Evolutionary conservation across 1,140 invertebrate species (phyloP).

Genomic region (Caenorhabditis inopinata): DNA sequence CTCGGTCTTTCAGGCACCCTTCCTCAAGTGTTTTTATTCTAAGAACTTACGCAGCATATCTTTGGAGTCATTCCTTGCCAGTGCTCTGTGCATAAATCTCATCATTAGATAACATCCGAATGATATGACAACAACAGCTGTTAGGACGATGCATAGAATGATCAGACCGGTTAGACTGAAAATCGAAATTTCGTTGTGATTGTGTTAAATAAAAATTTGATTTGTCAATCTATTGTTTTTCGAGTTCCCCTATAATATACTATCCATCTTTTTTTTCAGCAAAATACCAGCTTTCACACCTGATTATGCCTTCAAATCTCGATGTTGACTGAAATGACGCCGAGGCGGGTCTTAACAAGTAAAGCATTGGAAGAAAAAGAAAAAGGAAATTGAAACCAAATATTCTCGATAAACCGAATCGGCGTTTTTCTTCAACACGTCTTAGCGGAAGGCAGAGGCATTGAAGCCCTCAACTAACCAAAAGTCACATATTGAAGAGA

Average conservation of each 20-base stretch:
- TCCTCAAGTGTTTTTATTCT: background rate
- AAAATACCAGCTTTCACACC: background rate
- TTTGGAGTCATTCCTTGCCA: conserved; percentile 29
- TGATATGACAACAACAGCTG: conserved; percentile 29
- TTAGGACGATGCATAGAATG: conserved; percentile 32
- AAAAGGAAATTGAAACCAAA: background rate
- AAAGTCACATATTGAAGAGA: background rate
- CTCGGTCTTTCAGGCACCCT: background rate
- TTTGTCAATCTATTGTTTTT: no score
- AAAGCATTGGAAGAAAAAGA: conserved; percentile 2
- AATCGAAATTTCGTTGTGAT: background rate
- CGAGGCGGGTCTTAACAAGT: background rate
- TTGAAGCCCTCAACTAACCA: background rate
- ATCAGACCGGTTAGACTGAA: conserved; percentile 36
- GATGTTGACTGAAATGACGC: background rate
- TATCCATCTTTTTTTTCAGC: no score
- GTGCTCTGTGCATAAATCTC: conserved; percentile 42
- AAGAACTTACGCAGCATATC: conserved; percentile 23
- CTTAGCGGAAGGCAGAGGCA: background rate
- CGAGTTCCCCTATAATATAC: no score
- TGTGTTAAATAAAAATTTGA: no score
- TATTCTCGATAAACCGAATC: background rate
- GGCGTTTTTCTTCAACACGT: background rate
- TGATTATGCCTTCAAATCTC: conserved; percentile 5
- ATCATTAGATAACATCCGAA: conserved; percentile 40